Conservation (phyloP, 1,140 invertebrate genomes). For the Odontomachus brunneus region DNA sequence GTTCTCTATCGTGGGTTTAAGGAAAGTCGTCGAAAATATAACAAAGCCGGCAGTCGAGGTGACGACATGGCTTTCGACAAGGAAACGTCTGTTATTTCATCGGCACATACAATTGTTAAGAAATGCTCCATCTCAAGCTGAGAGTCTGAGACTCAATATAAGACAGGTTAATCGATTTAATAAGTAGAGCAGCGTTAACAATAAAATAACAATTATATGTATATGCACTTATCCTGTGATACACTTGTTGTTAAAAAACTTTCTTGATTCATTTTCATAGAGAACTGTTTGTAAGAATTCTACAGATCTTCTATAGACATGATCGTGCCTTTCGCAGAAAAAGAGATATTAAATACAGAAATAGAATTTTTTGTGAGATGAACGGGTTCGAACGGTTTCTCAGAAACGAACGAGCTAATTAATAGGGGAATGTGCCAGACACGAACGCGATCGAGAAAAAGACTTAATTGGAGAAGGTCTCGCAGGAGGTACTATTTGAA, state of each 20-base stretch:
- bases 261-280: too few relatives aligned
- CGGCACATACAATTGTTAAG: not conserved
- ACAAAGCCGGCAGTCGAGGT: not conserved
- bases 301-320: slow-evolving; percentile 18
- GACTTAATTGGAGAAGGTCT: slow-evolving; percentile 39
- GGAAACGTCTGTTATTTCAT: not conserved
- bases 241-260: too few relatives aligned
- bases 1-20: not conserved
- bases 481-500: slow-evolving; percentile 36
- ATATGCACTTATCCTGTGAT: too few relatives aligned
- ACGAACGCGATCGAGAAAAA: slow-evolving; percentile 33
- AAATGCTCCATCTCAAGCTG: not conserved
- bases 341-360: slow-evolving; percentile 38
- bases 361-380: slow-evolving; percentile 35
- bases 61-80: too few relatives aligned
- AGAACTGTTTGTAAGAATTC: too few relatives aligned
- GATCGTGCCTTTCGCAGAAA: slow-evolving; percentile 9
- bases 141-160: too few relatives aligned
- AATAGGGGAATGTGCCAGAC: slow-evolving; percentile 40
- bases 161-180: not conserved
- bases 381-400: slow-evolving; percentile 31
- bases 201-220: too few relatives aligned
- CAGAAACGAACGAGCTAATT: slow-evolving; percentile 41
- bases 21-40: slow-evolving; percentile 14
- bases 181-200: too few relatives aligned